Evolutionary conservation across 2,113 vertebrate genomes (phyloP).

Genomic region (Abramis brama): DNA sequence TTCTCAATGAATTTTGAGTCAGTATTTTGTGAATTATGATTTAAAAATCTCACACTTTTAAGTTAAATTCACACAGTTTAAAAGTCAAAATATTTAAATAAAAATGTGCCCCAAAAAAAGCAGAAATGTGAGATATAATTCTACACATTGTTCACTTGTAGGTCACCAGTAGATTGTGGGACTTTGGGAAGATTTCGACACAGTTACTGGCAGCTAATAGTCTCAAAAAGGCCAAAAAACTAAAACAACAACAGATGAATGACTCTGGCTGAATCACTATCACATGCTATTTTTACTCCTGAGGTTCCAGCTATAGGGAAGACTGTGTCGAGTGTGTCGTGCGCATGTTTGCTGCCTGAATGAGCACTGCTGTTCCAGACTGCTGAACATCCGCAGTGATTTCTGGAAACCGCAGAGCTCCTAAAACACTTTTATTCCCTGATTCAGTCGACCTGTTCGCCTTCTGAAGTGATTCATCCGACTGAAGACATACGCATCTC

Average conservation of each 20-base stretch:
- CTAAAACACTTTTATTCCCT: constrained; percentile 60
- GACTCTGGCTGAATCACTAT: background rate
- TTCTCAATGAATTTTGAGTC: no score
- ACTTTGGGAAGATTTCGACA: background rate
- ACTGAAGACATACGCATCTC: background rate
- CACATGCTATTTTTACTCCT: background rate
- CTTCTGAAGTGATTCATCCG: background rate
- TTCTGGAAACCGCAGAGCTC: constrained; percentile 63
- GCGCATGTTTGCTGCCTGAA: constrained; percentile 62
- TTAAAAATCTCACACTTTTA: no score
- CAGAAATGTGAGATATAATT: no score
- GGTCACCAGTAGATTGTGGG: background rate
- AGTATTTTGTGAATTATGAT: no score
- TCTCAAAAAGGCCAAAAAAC: background rate
- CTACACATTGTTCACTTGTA: no score
- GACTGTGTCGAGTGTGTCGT: constrained; percentile 39
- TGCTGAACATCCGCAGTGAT: constrained; percentile 59
- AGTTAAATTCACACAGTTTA: no score
- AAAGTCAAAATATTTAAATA: no score
- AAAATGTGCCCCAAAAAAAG: no score
- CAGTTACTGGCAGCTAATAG: background rate
- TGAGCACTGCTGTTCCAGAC: constrained; percentile 56
- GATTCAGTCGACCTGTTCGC: constrained; percentile 64
- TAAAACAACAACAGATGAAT: background rate
- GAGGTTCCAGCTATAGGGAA: constrained; percentile 47